Percentiles rank a stretch among this genome's conserved stretches.
These are phyloP conservation scores for Drosophila aldrichi DNA, from an alignment of 2,888 invertebrate species.

Conservation along the genomic window DNA sequence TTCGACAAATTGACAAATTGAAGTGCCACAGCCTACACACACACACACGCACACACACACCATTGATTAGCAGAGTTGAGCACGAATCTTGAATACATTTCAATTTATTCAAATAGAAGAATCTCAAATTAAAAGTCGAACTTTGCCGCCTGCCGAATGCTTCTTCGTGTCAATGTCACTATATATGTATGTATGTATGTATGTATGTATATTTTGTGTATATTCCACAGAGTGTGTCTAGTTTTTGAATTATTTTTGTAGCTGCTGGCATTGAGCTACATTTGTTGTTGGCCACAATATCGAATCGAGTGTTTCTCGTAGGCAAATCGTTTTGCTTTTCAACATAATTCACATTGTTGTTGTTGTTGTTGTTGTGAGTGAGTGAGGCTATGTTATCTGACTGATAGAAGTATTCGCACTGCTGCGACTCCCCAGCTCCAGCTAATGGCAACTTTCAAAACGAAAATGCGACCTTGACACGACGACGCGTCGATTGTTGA, in stretches of 20 bases:
- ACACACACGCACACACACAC: slow-evolving; percentile 3
- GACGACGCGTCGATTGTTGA: slow-evolving; percentile 20
- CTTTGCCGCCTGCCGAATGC: slow-evolving; percentile 2
- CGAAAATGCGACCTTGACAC: slow-evolving; percentile 58
- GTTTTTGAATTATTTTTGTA: slow-evolving; percentile 55
- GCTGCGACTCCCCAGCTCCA: slow-evolving; percentile 15
- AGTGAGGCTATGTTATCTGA: background rate
- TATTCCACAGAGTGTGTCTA: slow-evolving; percentile 28
- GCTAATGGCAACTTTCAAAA: slow-evolving; percentile 27
- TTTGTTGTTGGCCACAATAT: slow-evolving; percentile 38
- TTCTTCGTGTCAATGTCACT: slow-evolving; percentile 36
- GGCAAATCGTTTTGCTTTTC: slow-evolving; percentile 15
- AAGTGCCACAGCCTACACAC: slow-evolving; percentile 34
- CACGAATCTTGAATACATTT: slow-evolving; percentile 59
- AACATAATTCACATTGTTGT: slow-evolving; percentile 33
- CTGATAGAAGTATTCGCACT: slow-evolving; percentile 14
- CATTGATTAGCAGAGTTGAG: slow-evolving; percentile 15
- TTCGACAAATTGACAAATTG: slow-evolving; percentile 20
- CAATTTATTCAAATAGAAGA: slow-evolving; percentile 26
- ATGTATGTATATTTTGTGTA: slow-evolving; percentile 19
- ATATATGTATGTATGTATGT: no score
- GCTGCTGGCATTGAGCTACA: slow-evolving; percentile 77
- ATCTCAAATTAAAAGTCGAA: slow-evolving; percentile 7
- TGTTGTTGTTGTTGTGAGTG: background rate
- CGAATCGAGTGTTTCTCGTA: slow-evolving; percentile 29